These are phyloP conservation scores for Tribolium castaneum DNA, from an alignment of 1,140 invertebrate species.

Conservation along the genomic window DNA sequence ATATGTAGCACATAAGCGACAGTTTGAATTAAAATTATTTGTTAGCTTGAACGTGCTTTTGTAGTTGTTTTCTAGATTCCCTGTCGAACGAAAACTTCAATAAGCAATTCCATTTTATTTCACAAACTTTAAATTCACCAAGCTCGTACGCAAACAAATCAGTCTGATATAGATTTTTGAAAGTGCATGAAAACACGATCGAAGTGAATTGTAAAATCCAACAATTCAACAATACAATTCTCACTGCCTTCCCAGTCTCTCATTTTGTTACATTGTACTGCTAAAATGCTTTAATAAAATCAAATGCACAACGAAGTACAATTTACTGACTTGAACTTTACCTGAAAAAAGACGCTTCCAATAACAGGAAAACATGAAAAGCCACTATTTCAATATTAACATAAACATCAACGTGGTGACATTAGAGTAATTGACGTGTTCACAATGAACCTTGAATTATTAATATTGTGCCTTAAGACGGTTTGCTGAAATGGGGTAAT, in stretches of 20 bases:
- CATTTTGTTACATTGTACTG: background rate
- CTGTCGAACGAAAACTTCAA: constrained; percentile 13
- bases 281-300: background rate
- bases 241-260: background rate
- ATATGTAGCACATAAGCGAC: background rate
- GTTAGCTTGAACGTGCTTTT: constrained; percentile 5
- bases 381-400: constrained; percentile 27
- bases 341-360: constrained; percentile 20
- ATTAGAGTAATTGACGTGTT: constrained; percentile 26
- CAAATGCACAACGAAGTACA: background rate
- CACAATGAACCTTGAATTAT: constrained; percentile 15
- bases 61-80: constrained; percentile 7
- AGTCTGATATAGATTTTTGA: constrained; percentile 11
- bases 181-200: background rate
- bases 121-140: constrained; percentile 17
- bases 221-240: background rate
- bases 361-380: constrained; percentile 9
- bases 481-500: background rate
- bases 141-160: constrained; percentile 21
- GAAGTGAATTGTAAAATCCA: background rate
- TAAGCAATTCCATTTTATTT: constrained; percentile 24
- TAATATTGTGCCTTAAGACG: background rate
- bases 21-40: background rate
- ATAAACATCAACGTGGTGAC: background rate
- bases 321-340: background rate